Evolutionary conservation across 2,113 vertebrate genomes (phyloP).

Genomic region (Hucho hucho): DNA sequence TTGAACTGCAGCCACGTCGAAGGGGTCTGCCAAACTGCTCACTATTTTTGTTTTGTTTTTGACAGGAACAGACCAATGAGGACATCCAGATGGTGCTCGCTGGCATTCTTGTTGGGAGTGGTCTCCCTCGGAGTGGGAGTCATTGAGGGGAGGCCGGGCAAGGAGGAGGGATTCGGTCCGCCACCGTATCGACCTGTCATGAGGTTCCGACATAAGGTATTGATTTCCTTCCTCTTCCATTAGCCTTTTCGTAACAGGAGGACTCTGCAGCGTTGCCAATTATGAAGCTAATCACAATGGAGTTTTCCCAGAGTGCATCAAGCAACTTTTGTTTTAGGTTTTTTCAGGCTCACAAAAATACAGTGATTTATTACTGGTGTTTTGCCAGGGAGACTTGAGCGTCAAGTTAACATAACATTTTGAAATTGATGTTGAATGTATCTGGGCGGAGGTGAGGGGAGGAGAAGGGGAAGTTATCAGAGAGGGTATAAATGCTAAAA

Average conservation of each 20-base stretch:
- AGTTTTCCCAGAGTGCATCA: slow-evolving; percentile 19
- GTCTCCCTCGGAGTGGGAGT: slow-evolving; percentile 35
- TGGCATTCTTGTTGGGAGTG: slow-evolving; percentile 62
- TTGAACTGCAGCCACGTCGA: slow-evolving; percentile 26
- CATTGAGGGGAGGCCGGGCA: slow-evolving; percentile 56
- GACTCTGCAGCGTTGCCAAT: slow-evolving; percentile 36
- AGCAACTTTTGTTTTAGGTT: slow-evolving; percentile 31
- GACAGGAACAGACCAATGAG: slow-evolving; percentile 73
- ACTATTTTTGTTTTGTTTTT: slow-evolving; percentile 53
- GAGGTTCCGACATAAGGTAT: slow-evolving; percentile 82
- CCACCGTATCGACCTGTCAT: slow-evolving; percentile 70
- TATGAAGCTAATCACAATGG: slow-evolving; percentile 50
- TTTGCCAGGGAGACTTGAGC: slow-evolving; percentile 7
- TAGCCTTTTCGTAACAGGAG: slow-evolving; percentile 37
- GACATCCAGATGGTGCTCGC: slow-evolving; percentile 58
- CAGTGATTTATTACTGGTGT: background rate
- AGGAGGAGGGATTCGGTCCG: slow-evolving; percentile 63
- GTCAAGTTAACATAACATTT: slow-evolving; percentile 33
- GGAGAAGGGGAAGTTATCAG: slow-evolving; percentile 26
- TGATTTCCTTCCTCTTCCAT: slow-evolving; percentile 51
- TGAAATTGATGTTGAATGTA: slow-evolving; percentile 28
- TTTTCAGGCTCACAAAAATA: slow-evolving; percentile 16
- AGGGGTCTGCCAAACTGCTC: slow-evolving; percentile 19
- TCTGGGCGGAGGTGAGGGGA: slow-evolving; percentile 29
- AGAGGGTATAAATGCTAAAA: slow-evolving; percentile 1